Evolutionary conservation across 92 coral and sea anemone genomes (phyloP), one percentile per base, ranked within the genome.

Genomic region (Chrysogorgia sp.): DNA sequence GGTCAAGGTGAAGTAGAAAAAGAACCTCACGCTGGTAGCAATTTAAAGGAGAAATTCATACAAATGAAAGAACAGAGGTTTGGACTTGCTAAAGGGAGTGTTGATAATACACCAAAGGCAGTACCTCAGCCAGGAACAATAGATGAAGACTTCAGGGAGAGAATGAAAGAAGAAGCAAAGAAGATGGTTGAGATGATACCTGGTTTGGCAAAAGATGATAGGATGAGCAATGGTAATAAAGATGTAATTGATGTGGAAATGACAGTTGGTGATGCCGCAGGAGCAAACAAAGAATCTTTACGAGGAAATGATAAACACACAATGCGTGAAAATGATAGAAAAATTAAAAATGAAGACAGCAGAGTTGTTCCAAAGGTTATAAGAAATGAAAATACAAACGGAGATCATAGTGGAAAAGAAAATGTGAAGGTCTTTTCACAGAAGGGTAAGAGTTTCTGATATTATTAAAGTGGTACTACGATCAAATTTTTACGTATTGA

Each of bases 131-230:
- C 33, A 7, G 3, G 19, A 10, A 22, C 47, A 2, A 24, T 7
- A 33, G 69, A 63, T 14, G 69, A 29, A n/a, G 69, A 63, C 43
- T 12, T 37, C 12, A 12, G 12, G 20, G 69, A 63, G 2, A 20
- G 29, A 0, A 15, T 63, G 17, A 63, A 34, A 34, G 3, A 1
- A 63, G n/a, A 63, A 63, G 69, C 69, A 34, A 63, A 63, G 8
- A 31, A 19, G 32, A 63, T 21, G 23, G 69, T 63, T 34, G 40
- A 29, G 7, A 43, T 2, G 22, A 63, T 63, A 14, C 69, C 69
- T 2, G 69, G 69, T 32, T 63, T 63, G 8, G 32, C 32, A 22
- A 63, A 33, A 33, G 66, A 60, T 22, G 40, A 63, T 6, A 63
- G 19, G 23, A 30, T 32, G 20, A 22, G 33, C 10, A 40, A 10